phyloP scores from a whole-genome alignment of 1,140 invertebrate species.

The Plutomurus gul region DNA sequence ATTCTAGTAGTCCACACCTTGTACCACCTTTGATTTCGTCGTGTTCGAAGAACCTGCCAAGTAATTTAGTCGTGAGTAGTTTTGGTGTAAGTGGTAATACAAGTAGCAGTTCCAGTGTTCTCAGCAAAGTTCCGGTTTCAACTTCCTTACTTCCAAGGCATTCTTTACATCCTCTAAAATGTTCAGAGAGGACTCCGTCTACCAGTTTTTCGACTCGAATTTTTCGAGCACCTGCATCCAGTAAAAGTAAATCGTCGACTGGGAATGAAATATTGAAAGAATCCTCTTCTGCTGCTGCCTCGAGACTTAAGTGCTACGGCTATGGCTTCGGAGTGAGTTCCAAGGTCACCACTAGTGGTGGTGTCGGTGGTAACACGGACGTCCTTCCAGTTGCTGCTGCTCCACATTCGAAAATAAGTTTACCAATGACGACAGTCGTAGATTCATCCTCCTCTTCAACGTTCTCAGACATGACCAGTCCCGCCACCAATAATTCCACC shows the following conservation, averaged over 20 bases:
- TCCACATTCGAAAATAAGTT: constrained; percentile 19
- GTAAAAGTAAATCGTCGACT: constrained; percentile 35
- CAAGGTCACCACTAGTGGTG: background rate
- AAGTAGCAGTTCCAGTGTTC: constrained; percentile 15
- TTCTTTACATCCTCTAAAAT: constrained; percentile 52
- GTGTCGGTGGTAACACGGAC: background rate
- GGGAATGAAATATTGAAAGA: constrained; percentile 31
- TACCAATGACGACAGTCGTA: background rate
- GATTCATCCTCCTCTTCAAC: background rate
- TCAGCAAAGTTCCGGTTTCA: background rate
- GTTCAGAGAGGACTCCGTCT: constrained; percentile 49
- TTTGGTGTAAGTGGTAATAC: background rate
- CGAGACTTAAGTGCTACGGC: constrained; percentile 14
- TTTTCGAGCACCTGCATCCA: constrained; percentile 40
- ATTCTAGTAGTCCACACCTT: constrained; percentile 51
- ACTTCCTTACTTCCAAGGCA: constrained; percentile 45
- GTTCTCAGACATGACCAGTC: background rate
- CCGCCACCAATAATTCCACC: background rate
- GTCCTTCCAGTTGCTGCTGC: background rate
- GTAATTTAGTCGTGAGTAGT: background rate
- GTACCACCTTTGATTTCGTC: constrained; percentile 42
- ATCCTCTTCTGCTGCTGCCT: background rate
- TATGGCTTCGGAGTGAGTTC: background rate
- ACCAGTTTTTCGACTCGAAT: constrained; percentile 53
- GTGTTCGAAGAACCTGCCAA: constrained; percentile 19